Base-by-base conservation (phyloP, 2,113 vertebrate species). In the Anseranas semipalmata region DNA sequence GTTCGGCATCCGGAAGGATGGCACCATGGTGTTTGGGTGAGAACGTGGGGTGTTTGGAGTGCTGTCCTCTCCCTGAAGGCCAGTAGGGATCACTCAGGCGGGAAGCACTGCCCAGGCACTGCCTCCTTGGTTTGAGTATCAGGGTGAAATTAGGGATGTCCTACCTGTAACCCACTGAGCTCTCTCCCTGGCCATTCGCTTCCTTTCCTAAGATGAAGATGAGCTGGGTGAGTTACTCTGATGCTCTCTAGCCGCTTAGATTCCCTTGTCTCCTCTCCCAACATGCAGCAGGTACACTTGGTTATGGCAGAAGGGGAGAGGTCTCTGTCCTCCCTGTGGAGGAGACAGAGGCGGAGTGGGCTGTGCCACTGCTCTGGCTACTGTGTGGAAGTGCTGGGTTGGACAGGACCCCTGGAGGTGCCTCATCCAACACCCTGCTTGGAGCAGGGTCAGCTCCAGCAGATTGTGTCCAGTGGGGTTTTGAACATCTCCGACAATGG, bases 1-100 rank as follows among this genome's bases (percentile, higher is more conserved):
- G 97, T 99, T 99, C 94, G 99, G 99, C 59, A 99, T 99, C 96
- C 98, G 98, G 95, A 98, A 93, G 88, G 98, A 99, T 59, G 99
- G 99, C 66, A 99, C 98, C 20, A 95, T 99, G 85, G 98, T 99
- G 87, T 99, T 99, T 2, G 99, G 99, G 99, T 99, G 98, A 99
- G 99, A 81, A 39, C 27, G n/a, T 46, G 2, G 70, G 65, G 56
- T 22, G 45, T 46, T 43, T 15, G 16, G 30, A 32, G 28, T 0
- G 1, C 3, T 2, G 20, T 71, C 21, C 58, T 6, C 27, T 46
- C 12, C 14, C 65, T 22, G 18, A 32, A 14, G 35, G 7, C 15
- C 2, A 2, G 5, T 3, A 13, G 67, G n/a, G 22, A 15, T 37
- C 27, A 1, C 48, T 12, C n/a, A 8, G 59, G 71, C 27, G 14